Percentiles rank a stretch among this genome's conserved stretches.
phyloP scores from a whole-genome alignment of 1,140 invertebrate species.

The Hypothenemus hampei region DNA sequence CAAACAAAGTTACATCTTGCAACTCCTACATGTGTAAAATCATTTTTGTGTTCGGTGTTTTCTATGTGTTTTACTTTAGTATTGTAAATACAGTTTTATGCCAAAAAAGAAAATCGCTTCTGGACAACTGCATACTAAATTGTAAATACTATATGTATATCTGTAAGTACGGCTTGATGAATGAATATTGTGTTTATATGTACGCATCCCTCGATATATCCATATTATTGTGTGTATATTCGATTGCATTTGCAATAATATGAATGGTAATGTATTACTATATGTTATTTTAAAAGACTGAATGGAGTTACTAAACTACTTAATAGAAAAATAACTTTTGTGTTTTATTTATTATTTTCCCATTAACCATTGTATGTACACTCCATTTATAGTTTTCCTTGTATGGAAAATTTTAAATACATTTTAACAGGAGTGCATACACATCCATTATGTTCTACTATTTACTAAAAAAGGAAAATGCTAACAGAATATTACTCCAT shows the following conservation, averaged over 20 bases:
- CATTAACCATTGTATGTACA: too few species aligned
- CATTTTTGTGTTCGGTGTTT: slow-evolving; percentile 14
- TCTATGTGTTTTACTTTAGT: slow-evolving; percentile 29
- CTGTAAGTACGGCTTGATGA: slow-evolving; percentile 32
- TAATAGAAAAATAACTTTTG: slow-evolving; percentile 31
- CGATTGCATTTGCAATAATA: slow-evolving; percentile 47
- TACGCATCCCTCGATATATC: slow-evolving; percentile 44
- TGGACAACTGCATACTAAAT: slow-evolving; percentile 40
- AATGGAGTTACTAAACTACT: slow-evolving; percentile 47
- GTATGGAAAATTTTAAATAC: too few species aligned
- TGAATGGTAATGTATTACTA: slow-evolving; percentile 48
- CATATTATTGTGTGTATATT: slow-evolving; percentile 46
- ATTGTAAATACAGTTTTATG: slow-evolving; percentile 35
- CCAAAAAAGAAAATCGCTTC: slow-evolving; percentile 38
- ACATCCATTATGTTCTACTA: too few species aligned
- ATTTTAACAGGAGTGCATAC: too few species aligned
- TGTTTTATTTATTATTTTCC: slow-evolving; percentile 23
- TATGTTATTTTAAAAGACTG: slow-evolving; percentile 49
- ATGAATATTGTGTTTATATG: slow-evolving; percentile 36
- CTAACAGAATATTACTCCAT: too few species aligned
- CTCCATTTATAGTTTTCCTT: too few species aligned
- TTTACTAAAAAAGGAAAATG: too few species aligned
- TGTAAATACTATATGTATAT: slow-evolving; percentile 45
- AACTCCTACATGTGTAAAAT: slow-evolving; percentile 20
- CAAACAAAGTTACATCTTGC: too few species aligned